phyloP scores from a whole-genome alignment of 2,888 invertebrate genomes.

The Tachystola acroxantha region DNA sequence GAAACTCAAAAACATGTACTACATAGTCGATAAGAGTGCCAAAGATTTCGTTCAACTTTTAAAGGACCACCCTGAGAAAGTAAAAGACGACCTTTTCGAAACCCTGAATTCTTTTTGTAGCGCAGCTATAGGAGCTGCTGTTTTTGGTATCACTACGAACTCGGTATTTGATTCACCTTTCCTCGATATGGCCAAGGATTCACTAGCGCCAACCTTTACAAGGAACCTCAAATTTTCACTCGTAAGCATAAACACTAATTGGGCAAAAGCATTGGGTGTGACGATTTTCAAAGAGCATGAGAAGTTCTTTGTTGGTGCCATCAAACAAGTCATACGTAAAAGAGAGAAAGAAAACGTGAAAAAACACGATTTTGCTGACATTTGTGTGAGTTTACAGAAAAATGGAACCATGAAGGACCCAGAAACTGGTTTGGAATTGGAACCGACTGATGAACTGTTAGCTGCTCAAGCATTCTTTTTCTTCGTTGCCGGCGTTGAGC shows the following conservation, averaged over 20 bases:
- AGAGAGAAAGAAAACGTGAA: constrained; percentile 34
- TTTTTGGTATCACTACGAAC: constrained; percentile 41
- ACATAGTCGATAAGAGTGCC: constrained; percentile 31
- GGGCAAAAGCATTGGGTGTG: constrained; percentile 26
- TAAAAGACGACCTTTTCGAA: constrained; percentile 22
- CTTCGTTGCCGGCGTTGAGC: constrained; percentile 56
- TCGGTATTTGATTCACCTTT: constrained; percentile 50
- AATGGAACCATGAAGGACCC: constrained; percentile 35
- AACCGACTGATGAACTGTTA: constrained; percentile 46
- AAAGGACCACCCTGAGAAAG: constrained; percentile 29
- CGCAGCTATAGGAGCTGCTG: constrained; percentile 35
- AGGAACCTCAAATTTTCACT: constrained; percentile 20
- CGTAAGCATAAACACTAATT: constrained; percentile 12
- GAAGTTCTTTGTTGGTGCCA: constrained; percentile 41
- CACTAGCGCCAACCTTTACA: constrained; percentile 13
- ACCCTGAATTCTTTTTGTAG: constrained; percentile 23
- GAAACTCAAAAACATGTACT: constrained; percentile 39
- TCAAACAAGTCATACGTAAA: constrained; percentile 40
- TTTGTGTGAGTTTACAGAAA: constrained; percentile 45
- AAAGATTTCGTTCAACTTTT: constrained; percentile 23
- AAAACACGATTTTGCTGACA: constrained; percentile 48
- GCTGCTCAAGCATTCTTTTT: constrained; percentile 57
- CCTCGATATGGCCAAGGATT: constrained; percentile 10
- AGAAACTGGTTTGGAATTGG: constrained; percentile 35
- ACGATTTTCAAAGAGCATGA: constrained; percentile 39